A percentile compares a stretch with the other conserved stretches of the same genome.
These are phyloP conservation scores for Melinopterus prodromus DNA, from an alignment of 2,888 invertebrate species.

Conservation along the genomic window DNA sequence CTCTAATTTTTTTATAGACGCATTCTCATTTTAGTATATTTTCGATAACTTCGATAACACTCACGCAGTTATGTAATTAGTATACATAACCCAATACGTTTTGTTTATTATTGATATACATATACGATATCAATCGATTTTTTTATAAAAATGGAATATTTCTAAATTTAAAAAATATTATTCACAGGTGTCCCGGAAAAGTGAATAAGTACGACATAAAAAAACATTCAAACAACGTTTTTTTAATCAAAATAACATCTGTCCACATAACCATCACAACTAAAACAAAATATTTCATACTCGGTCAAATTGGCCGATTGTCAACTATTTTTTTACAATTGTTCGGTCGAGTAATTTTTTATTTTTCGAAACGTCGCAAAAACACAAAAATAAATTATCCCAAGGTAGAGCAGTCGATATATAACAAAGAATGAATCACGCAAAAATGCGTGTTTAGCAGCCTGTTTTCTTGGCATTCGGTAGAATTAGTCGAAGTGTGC, in stretches of 20 bases:
- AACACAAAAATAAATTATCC: neutral
- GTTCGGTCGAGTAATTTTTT: neutral
- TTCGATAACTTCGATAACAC: neutral
- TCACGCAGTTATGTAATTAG: neutral
- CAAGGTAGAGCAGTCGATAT: neutral
- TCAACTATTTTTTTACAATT: neutral
- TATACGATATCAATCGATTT: neutral
- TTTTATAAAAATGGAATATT: neutral
- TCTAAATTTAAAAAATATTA: neutral
- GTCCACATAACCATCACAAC: neutral
- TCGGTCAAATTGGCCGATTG: neutral
- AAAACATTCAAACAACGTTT: neutral
- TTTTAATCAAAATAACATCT: neutral
- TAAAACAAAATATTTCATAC: neutral
- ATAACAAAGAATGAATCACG: conserved; percentile 4
- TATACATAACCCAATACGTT: neutral
- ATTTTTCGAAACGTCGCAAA: conserved; percentile 4
- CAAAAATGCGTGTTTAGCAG: neutral
- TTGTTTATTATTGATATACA: neutral
- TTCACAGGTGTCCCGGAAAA: too few relatives aligned
- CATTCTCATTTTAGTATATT: neutral
- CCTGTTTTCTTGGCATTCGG: neutral
- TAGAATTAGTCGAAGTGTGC: neutral
- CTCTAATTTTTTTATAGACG: neutral
- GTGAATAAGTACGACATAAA: neutral